Evolutionary conservation across 1,140 invertebrate species (phyloP), one percentile per base, ranked within the genome.

Genomic region (Cardiocondyla obscurior): DNA sequence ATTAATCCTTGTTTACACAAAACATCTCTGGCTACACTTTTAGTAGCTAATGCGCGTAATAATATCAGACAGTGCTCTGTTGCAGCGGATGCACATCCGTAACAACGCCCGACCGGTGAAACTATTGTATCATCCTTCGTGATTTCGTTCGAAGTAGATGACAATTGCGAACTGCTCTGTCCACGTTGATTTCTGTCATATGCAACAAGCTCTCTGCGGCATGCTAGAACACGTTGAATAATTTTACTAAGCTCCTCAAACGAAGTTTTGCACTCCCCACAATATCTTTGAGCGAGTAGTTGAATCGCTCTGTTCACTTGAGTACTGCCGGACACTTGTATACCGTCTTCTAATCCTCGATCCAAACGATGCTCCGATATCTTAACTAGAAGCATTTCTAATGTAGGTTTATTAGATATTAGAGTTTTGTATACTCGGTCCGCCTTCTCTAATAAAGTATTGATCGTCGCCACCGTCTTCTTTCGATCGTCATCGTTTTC

Each of bases 211-310:
- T 99, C 98, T 89, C 97, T 96, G 30, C 98, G 96, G 91, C 97
- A 98, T 0, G 98, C 97, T 72, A 98, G 94, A 6, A 99, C 98
- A 91, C 97, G 96, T 94, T 99, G 97, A 73, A 99, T 99, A 65
- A 99, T 98, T 94, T 99, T 98, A 91, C 98, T 99, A 0, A 99
- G 95, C 90, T 99, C 98, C 92, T 99, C 98, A 93, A 99, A 99
- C 2, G 97, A 97, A 14, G 96, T 97, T 91, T 98, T 98, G 92
- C 98, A 99, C 87, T 99, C 99, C 16, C 96, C 97, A 91, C 98
- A 98, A 93, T 99, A 99, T 90, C 98, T 98, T 91, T 99, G 98
- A 1, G 98, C 98, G 5, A 98, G 94, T 83, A 96, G 94, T 90
- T 98, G 97, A 86, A 98, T 98, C n/a, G 97, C 97, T 91, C 96